Evolutionary conservation across 2,797 vertebrate genomes (phyloP), one percentile per base, ranked within the genome.

Genomic region (Limnodromus scolopaceus): DNA sequence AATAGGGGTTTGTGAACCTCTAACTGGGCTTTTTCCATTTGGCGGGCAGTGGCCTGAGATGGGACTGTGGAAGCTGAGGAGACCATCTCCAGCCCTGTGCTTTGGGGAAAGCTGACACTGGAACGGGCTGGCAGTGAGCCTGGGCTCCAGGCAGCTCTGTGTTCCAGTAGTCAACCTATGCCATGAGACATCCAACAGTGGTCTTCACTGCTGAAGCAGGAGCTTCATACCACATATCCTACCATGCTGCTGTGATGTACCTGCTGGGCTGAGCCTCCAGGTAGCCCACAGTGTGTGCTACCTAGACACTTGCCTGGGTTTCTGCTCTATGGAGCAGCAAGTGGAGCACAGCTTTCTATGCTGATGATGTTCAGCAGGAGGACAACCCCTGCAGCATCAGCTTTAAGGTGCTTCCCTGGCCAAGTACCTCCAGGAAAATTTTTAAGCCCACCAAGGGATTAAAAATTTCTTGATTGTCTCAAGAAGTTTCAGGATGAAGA

Each of bases 391-490:
- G 10, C 28, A 23, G 32, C 17, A 34, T 51, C 60, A 48, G 15
- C 53, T 65, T 74, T 32, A 28, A 75, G 24, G 17, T 36, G 39
- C 34, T 93, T 63, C 16, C 1, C 0, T 57, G 0, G 1, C 43
- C 43, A 12, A 0, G 46, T 75, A 10, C 1, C 11, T 82, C n/a
- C 30, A 60, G 30, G 49, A 55, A 25, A 14, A 55, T 16, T 66
- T 81, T 69, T 45, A 58, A 12, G 75, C 48, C 74, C 20, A 11
- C 12, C 2, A 27, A 18, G 57, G 17, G 48, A 46, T 81, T 70
- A 66, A 84, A 76, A 61, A 34, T 20, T 25, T 63, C 46, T 32
- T 77, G 28, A 6, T 74, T 65, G 16, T 27, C 55, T 77, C 24
- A 65, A 34, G 70, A 81, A 43, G 41, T 68, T 71, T 60, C 27